A percentile compares a stretch with the other conserved stretches of the same genome.
phyloP scores from a whole-genome alignment of 92 coral and sea anemone genomes.

The Meandrina meandrites region DNA sequence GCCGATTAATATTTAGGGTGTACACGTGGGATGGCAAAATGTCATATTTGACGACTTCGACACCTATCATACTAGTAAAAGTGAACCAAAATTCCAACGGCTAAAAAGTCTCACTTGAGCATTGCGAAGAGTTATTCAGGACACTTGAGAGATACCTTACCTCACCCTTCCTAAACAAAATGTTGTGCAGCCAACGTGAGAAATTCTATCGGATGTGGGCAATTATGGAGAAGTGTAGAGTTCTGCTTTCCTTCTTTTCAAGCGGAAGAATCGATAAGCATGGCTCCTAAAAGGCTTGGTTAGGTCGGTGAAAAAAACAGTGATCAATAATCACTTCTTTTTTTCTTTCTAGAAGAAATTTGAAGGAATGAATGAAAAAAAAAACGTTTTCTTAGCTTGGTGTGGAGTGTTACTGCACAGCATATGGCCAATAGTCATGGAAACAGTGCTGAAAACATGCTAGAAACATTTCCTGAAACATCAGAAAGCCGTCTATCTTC shows the following conservation, averaged over 20 bases:
- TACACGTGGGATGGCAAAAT: background rate
- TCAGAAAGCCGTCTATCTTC: conserved; percentile 15
- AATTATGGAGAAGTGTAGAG: too few relatives aligned
- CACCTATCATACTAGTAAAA: background rate
- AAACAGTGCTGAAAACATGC: background rate
- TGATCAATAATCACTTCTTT: too few relatives aligned
- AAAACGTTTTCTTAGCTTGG: background rate
- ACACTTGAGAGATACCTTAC: background rate
- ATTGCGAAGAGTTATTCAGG: background rate
- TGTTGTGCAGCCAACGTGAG: background rate
- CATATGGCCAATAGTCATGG: background rate
- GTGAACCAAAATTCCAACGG: background rate
- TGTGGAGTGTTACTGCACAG: background rate
- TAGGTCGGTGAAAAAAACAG: too few relatives aligned
- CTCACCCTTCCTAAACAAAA: background rate
- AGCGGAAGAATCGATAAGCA: too few relatives aligned
- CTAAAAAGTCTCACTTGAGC: background rate
- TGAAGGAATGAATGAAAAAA: too few relatives aligned
- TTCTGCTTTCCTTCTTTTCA: too few relatives aligned
- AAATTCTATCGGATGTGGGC: too few relatives aligned
- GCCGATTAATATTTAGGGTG: background rate
- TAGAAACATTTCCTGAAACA: background rate
- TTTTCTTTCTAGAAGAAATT: too few relatives aligned
- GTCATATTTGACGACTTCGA: background rate
- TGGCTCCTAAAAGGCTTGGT: too few relatives aligned